Base-by-base conservation (phyloP, 2,113 vertebrate species). In the Heptranchias perlo region DNA sequence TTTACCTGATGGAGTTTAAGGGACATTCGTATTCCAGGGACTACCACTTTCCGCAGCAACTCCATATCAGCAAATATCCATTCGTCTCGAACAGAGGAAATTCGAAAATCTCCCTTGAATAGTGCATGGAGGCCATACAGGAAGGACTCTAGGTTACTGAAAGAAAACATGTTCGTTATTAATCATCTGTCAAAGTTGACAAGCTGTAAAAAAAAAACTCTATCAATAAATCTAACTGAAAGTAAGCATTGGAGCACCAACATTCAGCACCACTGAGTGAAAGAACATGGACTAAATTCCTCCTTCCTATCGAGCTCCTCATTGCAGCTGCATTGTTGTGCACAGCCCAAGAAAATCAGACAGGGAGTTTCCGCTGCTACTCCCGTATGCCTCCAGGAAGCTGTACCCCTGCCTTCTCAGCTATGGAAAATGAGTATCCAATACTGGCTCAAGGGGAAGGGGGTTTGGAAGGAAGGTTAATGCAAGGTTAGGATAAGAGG, bases 41-140 rank as follows among this genome's bases (percentile, higher is more conserved):
- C 99, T 78, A 99, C 99, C 2, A 99, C 99, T 96, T 99, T 99
- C 97, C 98, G 98, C 96, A 99, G 98, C 92, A 99, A 97, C 96
- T 99, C 99, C 99, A 99, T 99, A 97, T 99, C 99, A 35, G 99
- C 99, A 96, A 99, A 99, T 97, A 99, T 99, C 99, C 99, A 99
- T 97, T 99, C 99, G 11, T 99, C 99, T 96, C 99, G 97, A 91
- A 99, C 98, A 10, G 99, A 99, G 61, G 99, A 99, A 97, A 99
- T 99, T 96, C 99, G 99, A 97, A 99, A 99, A 97, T 99, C 99
- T 96, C 99, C 99, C 97, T 99, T 99, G 97, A 99, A 99, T 11
- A 99, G 97, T 94, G 99, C 99, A 96, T 99, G 99, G 16, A 99
- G 98, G 84, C 99, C 99, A 54, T 99, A 99, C 96, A 99, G 97